A percentile compares a stretch with the other conserved stretches of the same genome.
phyloP scores from a whole-genome alignment of 2,113 vertebrate species.

The Rhadina sibilatrix region DNA sequence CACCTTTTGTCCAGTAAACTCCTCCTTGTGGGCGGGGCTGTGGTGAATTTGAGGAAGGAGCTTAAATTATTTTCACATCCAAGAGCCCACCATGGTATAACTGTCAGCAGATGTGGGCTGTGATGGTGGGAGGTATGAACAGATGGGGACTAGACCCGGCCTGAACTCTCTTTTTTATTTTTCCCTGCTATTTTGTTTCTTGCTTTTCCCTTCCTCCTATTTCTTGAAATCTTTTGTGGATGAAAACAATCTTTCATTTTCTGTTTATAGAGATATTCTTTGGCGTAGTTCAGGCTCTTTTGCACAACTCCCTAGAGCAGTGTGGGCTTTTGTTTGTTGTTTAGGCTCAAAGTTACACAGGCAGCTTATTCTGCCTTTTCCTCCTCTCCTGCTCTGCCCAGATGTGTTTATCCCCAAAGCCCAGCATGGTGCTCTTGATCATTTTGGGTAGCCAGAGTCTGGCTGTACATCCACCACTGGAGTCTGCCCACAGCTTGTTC shows the following conservation, averaged over 20 bases:
- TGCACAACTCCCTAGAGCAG: neutral
- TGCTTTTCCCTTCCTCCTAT: neutral
- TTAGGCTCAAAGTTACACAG: neutral
- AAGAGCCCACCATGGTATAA: neutral
- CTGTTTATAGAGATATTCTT: neutral
- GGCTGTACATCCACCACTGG: neutral
- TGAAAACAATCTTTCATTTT: neutral
- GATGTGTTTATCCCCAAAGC: neutral
- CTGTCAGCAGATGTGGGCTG: neutral
- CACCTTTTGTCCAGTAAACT: neutral
- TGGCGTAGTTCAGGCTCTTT: neutral
- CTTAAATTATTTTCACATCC: neutral
- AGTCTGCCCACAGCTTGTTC: neutral
- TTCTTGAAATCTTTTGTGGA: neutral
- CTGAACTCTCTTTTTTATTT: neutral
- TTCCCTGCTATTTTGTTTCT: neutral
- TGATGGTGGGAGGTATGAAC: neutral
- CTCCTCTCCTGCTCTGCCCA: neutral
- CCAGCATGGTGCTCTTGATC: neutral
- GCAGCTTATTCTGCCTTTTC: neutral
- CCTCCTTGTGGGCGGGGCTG: neutral
- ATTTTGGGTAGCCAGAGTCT: neutral
- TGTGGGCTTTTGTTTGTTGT: neutral
- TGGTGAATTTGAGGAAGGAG: neutral
- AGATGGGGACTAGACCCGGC: neutral